Conservation (phyloP, 1,140 invertebrate species). For the Thaumetopoea pityocampa region DNA sequence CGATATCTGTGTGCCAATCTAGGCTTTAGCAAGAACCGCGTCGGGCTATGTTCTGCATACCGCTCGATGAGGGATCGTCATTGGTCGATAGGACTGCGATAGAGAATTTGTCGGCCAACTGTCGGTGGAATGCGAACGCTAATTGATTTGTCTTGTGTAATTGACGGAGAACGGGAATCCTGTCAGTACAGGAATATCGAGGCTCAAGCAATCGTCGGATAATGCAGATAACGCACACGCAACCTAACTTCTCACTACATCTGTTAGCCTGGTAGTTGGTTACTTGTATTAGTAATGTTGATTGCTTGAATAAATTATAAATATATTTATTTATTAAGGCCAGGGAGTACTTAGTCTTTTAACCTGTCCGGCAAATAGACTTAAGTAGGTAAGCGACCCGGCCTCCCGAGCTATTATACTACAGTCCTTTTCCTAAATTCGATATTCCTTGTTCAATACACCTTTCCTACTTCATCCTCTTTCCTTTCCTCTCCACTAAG, state of each 20-base stretch:
- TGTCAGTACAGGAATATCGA: slow-evolving; percentile 59
- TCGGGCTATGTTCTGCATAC: slow-evolving; percentile 59
- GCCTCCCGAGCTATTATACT: no score
- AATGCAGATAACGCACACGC: slow-evolving; percentile 13
- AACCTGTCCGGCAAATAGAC: no score
- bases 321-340: no score
- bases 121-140: slow-evolving; percentile 61
- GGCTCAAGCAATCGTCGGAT: slow-evolving; percentile 36
- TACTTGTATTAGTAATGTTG: slow-evolving; percentile 4
- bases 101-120: slow-evolving; percentile 65
- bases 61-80: slow-evolving; percentile 53
- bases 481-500: no score
- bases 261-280: background rate
- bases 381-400: no score
- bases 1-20: slow-evolving; percentile 46
- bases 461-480: no score
- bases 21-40: slow-evolving; percentile 33
- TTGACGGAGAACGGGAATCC: slow-evolving; percentile 55
- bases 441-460: no score
- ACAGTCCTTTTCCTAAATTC: no score
- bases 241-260: slow-evolving; percentile 2
- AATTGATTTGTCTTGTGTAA: slow-evolving; percentile 74
- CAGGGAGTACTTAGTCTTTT: no score
- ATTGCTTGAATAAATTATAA: no score
- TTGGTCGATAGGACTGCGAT: slow-evolving; percentile 62